Evolutionary conservation across 2,113 vertebrate species (phyloP).

Genomic region (Eubucco bourcierii): DNA sequence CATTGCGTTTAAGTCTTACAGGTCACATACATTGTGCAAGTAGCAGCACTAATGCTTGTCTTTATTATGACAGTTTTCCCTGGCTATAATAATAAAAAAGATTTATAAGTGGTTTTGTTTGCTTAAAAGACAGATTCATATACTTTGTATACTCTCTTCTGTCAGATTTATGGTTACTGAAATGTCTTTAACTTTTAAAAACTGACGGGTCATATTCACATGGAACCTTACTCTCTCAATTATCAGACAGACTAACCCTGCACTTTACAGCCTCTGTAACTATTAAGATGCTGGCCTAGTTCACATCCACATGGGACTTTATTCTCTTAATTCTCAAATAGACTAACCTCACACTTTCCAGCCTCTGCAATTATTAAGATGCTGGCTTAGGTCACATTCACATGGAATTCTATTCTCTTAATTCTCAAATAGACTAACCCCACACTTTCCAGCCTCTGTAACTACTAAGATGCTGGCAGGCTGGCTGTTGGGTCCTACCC

Average conservation of each 20-base stretch:
- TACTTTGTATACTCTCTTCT: neutral
- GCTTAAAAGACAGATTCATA: neutral
- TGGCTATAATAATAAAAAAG: neutral
- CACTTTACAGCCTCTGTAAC: neutral
- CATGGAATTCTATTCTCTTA: neutral
- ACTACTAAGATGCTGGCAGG: neutral
- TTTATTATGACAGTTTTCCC: neutral
- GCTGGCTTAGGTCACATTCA: neutral
- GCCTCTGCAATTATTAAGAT: too few species aligned
- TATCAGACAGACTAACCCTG: neutral
- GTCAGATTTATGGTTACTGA: neutral
- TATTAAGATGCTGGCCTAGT: too few species aligned
- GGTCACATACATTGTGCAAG: neutral
- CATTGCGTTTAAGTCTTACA: neutral
- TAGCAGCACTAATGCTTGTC: neutral
- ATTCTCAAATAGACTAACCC: neutral
- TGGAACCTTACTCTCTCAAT: neutral
- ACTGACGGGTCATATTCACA: neutral
- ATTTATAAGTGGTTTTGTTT: neutral
- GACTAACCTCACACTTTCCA: neutral
- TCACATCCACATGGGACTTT: neutral
- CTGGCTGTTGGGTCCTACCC: neutral
- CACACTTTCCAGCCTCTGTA: neutral
- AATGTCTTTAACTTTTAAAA: neutral
- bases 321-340: neutral